Percentiles rank a stretch among this genome's conserved stretches.
phyloP scores from a whole-genome alignment of 2,113 vertebrate genomes.

The Platysteira castanea region DNA sequence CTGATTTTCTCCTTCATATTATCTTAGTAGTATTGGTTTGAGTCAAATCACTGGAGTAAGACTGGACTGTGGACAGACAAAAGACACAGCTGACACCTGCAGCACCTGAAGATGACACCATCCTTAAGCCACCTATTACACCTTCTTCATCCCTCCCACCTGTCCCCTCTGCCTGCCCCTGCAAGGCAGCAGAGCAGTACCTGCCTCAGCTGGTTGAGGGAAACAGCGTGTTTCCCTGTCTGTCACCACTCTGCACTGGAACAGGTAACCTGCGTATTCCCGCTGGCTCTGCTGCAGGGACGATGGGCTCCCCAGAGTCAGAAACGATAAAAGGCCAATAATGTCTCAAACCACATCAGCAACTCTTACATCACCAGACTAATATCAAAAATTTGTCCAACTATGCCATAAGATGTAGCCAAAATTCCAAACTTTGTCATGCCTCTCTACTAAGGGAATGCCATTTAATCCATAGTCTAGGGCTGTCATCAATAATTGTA shows the following conservation, averaged over 20 bases:
- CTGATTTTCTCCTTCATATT: neutral
- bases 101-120: neutral
- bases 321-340: neutral
- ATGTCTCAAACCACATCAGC: neutral
- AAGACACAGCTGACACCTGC: neutral
- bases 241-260: neutral
- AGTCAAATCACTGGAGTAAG: neutral
- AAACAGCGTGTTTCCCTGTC: neutral
- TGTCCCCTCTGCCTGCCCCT: accelerated
- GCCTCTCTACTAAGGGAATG: neutral
- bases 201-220: neutral
- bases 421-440: neutral
- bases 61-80: neutral
- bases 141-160: neutral
- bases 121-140: neutral
- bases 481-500: neutral
- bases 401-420: neutral
- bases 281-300: neutral
- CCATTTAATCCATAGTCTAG: neutral
- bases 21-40: neutral
- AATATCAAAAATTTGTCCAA: neutral
- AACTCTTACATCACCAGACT: neutral
- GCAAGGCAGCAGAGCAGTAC: neutral
- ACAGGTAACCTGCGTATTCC: neutral
- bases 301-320: accelerated